These are phyloP conservation scores for Chrosomus eos DNA, from an alignment of 2,797 vertebrate species.

Conservation along the genomic window DNA sequence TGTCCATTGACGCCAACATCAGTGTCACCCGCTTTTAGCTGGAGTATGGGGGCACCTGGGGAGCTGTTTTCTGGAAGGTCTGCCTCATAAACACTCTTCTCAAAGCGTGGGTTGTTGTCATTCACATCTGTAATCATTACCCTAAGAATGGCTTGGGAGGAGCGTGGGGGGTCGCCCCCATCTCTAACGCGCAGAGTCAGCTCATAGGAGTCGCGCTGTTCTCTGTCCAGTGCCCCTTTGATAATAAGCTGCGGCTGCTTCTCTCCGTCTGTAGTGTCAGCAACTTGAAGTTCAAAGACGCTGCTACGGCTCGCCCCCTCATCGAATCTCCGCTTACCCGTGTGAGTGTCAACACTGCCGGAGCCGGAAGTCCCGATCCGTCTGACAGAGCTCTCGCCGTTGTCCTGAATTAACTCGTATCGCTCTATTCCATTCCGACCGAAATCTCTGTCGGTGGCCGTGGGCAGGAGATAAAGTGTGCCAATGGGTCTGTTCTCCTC, in stretches of 20 bases:
- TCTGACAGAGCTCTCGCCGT: constrained; percentile 79
- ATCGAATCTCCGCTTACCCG: constrained; percentile 82
- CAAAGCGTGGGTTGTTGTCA: constrained; percentile 97
- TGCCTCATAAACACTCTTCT: constrained; percentile 92
- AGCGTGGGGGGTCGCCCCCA: constrained; percentile 92
- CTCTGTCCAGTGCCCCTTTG: constrained; percentile 94
- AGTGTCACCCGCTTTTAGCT: constrained; percentile 91
- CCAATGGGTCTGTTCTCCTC: constrained; percentile 98
- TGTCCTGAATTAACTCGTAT: constrained; percentile 95
- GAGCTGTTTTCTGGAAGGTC: constrained; percentile 96
- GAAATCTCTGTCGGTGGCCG: constrained; percentile 96
- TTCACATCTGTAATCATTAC: constrained; percentile 99
- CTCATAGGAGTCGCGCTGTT: constrained; percentile 96
- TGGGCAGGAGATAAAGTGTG: constrained; percentile 95
- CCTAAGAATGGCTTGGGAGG: constrained; percentile 94
- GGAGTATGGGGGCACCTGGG: constrained; percentile 93
- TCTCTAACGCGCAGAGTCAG: constrained; percentile 93
- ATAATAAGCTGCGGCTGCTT: constrained; percentile 98
- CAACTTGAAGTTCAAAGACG: constrained; percentile 97
- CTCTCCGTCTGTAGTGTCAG: constrained; percentile 95
- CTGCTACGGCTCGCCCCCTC: constrained; percentile 83
- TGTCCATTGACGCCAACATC: constrained; percentile 98
- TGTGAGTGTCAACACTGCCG: constrained; percentile 71
- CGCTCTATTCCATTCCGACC: constrained; percentile 96
- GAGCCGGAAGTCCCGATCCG: constrained; percentile 70